Base-by-base conservation (phyloP, 2,113 vertebrate genomes). In the Dolichotis patagonum region DNA sequence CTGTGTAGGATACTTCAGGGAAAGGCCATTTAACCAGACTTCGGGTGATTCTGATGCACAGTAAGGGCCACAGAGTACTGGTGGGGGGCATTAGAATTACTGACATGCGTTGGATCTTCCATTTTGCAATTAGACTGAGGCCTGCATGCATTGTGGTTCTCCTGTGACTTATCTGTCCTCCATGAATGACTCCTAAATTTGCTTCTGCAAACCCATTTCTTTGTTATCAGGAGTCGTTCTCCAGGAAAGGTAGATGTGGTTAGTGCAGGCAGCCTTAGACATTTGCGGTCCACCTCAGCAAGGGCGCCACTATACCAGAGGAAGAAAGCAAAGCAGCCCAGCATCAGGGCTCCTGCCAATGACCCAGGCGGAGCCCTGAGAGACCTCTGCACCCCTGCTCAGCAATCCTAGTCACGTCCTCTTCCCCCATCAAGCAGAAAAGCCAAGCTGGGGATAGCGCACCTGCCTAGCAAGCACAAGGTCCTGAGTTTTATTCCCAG, bases 1-100 rank as follows among this genome's bases (percentile, higher is more conserved):
- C 35, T 2, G 4, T 41, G 35, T 5, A 7, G 28, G n/a, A 16
- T 86, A 4, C 82, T 4, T 28, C 2, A 28, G 41, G 32, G 7
- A 13, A 0, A 38, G 17, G 65, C 83, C 73, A 43, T 49, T 56
- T 14, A 20, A 54, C 5, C 1, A 28, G 30, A 26, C 19, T 63
- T 1, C 12, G 0, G 43, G 22, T 65, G 16, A 28, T 4, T 13
- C 17, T 7, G 4, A 1, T 0, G 32, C 30, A 2, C 24, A 0
- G 38, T 1, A 2, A 52, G 81, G 35, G 10, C 56, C 58, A 28
- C 28, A 88, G 32, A 43, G 16, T 52, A 0, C 19, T 1, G 24
- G 49, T 54, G 1, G 10, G 7, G 16, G 30, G 35, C 28, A 1
- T 60, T 7, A 1, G 28, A 20, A 56, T n/a, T 6, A n/a, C 17